These are phyloP conservation scores for Mastacembelus armatus DNA, from an alignment of 2,797 vertebrate species.

Conservation along the genomic window DNA sequence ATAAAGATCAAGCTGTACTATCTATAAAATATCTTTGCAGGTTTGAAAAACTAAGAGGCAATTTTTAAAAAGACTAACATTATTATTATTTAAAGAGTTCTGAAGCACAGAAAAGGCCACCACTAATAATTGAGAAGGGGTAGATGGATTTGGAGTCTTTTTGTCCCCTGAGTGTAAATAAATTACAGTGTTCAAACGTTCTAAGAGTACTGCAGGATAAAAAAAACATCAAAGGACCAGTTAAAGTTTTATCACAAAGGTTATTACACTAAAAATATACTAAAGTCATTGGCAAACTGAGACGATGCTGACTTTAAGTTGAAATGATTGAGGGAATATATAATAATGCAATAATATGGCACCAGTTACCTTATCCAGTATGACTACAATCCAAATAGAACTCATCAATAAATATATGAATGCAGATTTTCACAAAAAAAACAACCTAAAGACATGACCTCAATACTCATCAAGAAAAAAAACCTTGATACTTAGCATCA, in stretches of 20 bases:
- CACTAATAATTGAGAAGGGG: conserved; percentile 1
- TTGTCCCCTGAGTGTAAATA: conserved; percentile 15
- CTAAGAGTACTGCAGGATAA: neutral
- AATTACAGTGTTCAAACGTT: neutral
- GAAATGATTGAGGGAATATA: conserved; percentile 1
- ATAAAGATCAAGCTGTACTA: neutral
- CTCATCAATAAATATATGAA: too few relatives aligned
- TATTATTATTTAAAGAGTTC: conserved; percentile 30
- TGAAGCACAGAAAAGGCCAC: conserved; percentile 6
- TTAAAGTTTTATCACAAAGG: neutral
- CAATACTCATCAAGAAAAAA: too few relatives aligned
- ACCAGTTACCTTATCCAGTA: too few relatives aligned
- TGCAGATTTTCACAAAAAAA: neutral
- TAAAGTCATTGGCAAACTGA: neutral
- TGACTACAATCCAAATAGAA: too few relatives aligned
- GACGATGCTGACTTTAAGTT: neutral
- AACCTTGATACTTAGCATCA: too few relatives aligned
- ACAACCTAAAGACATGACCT: neutral
- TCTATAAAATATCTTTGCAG: conserved; percentile 23
- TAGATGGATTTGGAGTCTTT: neutral
- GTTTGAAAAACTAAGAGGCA: conserved; percentile 5
- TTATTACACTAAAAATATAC: neutral
- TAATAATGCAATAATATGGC: too few relatives aligned
- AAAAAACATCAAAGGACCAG: neutral
- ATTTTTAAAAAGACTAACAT: neutral